Evolutionary conservation across 2,888 invertebrate species (phyloP), one percentile per base, ranked within the genome.

Genomic region (Lasioglossum villosulum): DNA sequence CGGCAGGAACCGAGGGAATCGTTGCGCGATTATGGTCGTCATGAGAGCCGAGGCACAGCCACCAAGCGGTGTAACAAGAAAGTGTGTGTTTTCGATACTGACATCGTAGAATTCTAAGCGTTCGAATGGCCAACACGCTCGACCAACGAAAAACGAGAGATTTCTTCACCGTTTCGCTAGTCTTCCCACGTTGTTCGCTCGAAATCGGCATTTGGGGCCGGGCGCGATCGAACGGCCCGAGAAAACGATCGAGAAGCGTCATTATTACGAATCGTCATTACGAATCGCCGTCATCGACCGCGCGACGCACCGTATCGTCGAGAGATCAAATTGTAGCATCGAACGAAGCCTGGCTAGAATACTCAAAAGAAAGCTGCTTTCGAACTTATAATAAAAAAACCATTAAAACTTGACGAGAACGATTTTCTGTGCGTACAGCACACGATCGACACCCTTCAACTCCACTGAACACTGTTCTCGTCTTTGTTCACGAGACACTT

Each of bases 331-430:
- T 91, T 91, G 91, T 91, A 91, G 91, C 92, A 92, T 91, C 92
- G 92, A 91, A 91, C 85, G 81, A 91, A 91, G 89, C 92, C 91
- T 91, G 92, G 91, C 89, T 91, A 91, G 91, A 91, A 91, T 92
- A 91, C 89, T 90, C 91, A 88, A 90, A 89, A 85, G 79, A 86
- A 90, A 87, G 89, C 92, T 91, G 91, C 93, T 92, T 93, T 91
- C 91, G 91, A 92, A 92, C 92, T 92, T 93, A 90, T 92, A 92
- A 93, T 92, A 91, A 93, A 91, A 92, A 90, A 83, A 83, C 30
- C 45, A 78, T 86, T 84, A 70, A 87, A 87, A 83, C 78, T 80
- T 83, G 8, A 72, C 12, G 45, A n/a, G 30, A n/a, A 45, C 2
- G 39, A 16, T 70, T 70, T 70, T 70, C 37, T 42, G 34, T 75